Evolutionary conservation across 2,888 invertebrate species (phyloP), one percentile per base, ranked within the genome.

Genomic region (Nebria salina): DNA sequence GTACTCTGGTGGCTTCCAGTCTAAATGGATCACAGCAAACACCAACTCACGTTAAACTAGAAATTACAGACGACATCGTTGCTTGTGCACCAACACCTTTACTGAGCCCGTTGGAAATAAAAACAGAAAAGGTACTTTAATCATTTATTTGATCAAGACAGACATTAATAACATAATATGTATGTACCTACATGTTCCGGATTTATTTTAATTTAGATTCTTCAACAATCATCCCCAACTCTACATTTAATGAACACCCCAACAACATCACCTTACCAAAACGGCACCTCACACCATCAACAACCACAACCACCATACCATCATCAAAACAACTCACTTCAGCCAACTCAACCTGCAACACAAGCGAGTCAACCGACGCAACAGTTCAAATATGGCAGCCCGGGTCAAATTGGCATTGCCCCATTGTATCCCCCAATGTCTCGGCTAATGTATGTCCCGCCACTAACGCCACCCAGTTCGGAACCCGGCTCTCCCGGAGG

Each of bases 381-480:
- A 75, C 83, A 84, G 81, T 84, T 83, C 82, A 85, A 85, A 83
- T 85, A 87, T 82, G 87, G 85, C 81, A 87, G 85, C 83, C 86
- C 83, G 83, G 86, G 85, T 83, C 68, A 90, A 13, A 54, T 54
- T 54, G 70, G 70, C 5, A 70, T 70, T 9, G 70, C 90, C 83
- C 89, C 90, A 75, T 87, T 90, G 72, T 91, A 91, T 85, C 90
- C 91, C 68, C 90, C 91, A 84, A 91, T 91, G 88, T 90, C 92
- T 82, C 90, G 93, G 87, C 89, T 93, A 84, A 93, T 95, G 91
- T 96, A 96, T 89, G 95, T 95, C 88, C 94, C 96, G 68, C 96
- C 96, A 68, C 90, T 96, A 86, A 96, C 96, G 84, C 96, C 96
- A 68, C 96, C 96, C 84, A 95, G 94, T 88, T 96, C 96, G 81